These are phyloP conservation scores for Erynnis tages DNA, from an alignment of 2,888 invertebrate genomes.

Conservation along the genomic window DNA sequence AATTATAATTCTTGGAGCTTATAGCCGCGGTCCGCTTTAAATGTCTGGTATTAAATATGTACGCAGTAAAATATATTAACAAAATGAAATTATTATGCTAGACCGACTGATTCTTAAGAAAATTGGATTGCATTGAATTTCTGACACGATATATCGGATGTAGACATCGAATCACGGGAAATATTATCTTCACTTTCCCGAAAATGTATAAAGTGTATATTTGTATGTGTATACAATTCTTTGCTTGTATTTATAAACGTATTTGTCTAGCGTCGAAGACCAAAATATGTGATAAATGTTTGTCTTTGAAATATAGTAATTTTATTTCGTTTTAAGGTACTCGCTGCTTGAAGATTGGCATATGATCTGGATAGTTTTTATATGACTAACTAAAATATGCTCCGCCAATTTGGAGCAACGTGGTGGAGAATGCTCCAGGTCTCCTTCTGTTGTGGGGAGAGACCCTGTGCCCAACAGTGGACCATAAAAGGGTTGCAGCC, in stretches of 20 bases:
- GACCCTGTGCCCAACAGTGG: too few relatives aligned
- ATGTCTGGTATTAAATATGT: neutral
- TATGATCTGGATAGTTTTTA: neutral
- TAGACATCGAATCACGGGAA: neutral
- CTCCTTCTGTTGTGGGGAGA: too few relatives aligned
- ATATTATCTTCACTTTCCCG: neutral
- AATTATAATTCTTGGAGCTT: neutral
- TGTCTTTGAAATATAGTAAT: neutral
- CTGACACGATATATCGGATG: neutral
- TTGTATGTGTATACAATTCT: slow-evolving; percentile 5
- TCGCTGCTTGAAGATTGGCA: neutral
- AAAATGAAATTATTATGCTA: neutral
- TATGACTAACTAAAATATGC: too few relatives aligned
- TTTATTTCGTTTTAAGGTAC: too few relatives aligned
- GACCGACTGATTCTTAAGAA: slow-evolving; percentile 1
- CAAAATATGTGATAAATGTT: slow-evolving; percentile 18
- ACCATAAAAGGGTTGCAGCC: too few relatives aligned
- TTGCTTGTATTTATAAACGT: neutral
- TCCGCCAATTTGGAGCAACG: too few relatives aligned
- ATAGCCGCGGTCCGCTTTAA: neutral
- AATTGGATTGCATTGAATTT: neutral
- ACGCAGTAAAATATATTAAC: neutral
- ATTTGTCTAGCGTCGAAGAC: slow-evolving; percentile 6
- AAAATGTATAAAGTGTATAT: neutral
- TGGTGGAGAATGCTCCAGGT: too few relatives aligned